phyloP scores from a whole-genome alignment of 2,113 vertebrate species.

The Upupa epops region DNA sequence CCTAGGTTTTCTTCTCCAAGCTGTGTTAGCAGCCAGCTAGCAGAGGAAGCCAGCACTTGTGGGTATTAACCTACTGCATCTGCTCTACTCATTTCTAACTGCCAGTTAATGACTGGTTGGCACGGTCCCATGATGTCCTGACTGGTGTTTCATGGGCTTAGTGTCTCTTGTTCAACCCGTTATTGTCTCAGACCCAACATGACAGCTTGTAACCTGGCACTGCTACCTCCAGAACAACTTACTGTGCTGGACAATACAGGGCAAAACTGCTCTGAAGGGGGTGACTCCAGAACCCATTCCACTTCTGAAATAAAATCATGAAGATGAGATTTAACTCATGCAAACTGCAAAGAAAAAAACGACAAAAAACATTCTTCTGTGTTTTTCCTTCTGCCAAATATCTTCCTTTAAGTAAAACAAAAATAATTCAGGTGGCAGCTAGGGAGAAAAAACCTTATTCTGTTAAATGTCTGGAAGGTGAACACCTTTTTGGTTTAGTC shows the following conservation, averaged over 20 bases:
- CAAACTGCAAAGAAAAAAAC: background rate
- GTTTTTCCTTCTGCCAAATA: background rate
- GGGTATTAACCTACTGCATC: background rate
- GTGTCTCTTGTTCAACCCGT: background rate
- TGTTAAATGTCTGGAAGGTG: background rate
- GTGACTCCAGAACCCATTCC: background rate
- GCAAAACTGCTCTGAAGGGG: background rate
- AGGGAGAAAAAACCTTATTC: fast-evolving
- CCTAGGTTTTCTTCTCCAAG: background rate
- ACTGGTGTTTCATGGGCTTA: background rate
- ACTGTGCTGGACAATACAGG: background rate
- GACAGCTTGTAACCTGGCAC: background rate
- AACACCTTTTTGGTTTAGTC: background rate
- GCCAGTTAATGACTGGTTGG: background rate
- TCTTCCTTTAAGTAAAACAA: background rate
- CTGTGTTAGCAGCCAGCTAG: background rate
- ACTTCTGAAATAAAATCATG: background rate
- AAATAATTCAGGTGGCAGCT: background rate
- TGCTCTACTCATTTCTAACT: background rate
- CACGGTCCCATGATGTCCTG: background rate
- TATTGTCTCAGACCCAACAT: background rate
- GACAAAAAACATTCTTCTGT: fast-evolving
- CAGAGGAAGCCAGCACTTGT: background rate
- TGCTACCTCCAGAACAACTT: background rate
- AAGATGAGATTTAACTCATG: background rate